Percentiles rank a stretch among this genome's conserved stretches.
Evolutionary conservation across 2,113 vertebrate genomes (phyloP).

Genomic region (Scolopax mira): DNA sequence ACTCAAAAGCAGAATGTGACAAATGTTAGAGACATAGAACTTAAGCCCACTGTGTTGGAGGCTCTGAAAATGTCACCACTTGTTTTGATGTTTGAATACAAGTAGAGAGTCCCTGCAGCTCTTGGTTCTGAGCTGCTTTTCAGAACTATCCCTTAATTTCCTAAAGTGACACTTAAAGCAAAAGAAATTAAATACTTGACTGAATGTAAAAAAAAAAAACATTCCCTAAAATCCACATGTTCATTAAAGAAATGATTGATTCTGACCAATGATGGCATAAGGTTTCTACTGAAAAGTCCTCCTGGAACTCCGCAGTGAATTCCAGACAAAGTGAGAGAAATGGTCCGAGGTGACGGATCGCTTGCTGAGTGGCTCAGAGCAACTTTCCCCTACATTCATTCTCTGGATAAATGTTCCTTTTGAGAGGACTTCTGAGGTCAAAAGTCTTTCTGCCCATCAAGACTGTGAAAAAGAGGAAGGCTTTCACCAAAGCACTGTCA

Average conservation of each 20-base stretch:
- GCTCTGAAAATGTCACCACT: not conserved
- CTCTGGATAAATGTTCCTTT: conserved; percentile 20
- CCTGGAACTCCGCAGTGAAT: not conserved
- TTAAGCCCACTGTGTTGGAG: not conserved
- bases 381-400: conserved; percentile 26
- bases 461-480: conserved; percentile 11
- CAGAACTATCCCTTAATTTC: not conserved
- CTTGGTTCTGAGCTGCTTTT: not conserved
- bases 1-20: not conserved
- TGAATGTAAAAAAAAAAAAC: not conserved
- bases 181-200: not conserved
- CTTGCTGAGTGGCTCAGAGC: not conserved
- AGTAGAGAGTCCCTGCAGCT: not conserved
- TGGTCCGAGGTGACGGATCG: not conserved
- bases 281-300: not conserved
- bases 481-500: conserved; percentile 13
- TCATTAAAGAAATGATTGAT: not conserved
- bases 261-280: not conserved
- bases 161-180: not conserved
- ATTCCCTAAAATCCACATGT: not conserved
- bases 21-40: not conserved
- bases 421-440: conserved; percentile 11
- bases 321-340: not conserved
- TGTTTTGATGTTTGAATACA: not conserved
- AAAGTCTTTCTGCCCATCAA: conserved; percentile 15